phyloP scores from a whole-genome alignment of 2,888 invertebrate species.

The Metellina segmentata region DNA sequence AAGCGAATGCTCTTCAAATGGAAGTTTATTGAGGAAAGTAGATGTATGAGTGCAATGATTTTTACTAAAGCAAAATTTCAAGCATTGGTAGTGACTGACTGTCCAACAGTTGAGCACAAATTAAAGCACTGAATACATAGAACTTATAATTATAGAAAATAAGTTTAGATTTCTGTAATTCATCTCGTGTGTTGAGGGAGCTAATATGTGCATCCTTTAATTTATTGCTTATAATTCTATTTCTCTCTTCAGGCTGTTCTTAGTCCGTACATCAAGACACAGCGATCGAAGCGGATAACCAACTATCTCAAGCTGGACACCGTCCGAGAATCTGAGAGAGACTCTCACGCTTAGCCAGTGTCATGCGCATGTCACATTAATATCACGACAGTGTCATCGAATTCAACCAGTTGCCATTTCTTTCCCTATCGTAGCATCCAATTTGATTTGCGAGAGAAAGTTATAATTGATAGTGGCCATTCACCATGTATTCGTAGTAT shows the following conservation, averaged over 20 bases:
- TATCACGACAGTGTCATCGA: background rate
- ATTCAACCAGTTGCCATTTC: constrained; percentile 36
- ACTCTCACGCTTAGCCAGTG: constrained; percentile 56
- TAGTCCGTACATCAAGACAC: constrained; percentile 61
- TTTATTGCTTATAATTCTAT: background rate
- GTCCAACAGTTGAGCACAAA: too few relatives aligned
- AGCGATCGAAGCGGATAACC: constrained; percentile 67
- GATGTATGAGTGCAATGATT: too few relatives aligned
- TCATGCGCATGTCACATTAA: background rate
- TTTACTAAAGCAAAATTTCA: too few relatives aligned
- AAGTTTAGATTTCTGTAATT: background rate
- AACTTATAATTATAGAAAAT: background rate
- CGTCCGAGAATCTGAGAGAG: constrained; percentile 68
- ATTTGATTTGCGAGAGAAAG: background rate
- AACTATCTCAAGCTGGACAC: constrained; percentile 70
- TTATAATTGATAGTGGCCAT: background rate
- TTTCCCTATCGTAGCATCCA: background rate
- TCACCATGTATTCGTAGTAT: constrained; percentile 12
- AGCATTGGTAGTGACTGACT: too few relatives aligned
- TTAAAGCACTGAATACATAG: too few relatives aligned
- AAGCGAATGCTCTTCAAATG: too few relatives aligned
- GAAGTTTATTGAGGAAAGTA: too few relatives aligned
- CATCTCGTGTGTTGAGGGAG: too few relatives aligned
- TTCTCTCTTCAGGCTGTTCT: constrained; percentile 64
- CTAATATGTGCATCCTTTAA: background rate